A percentile compares a stretch with the other conserved stretches of the same genome.
Conservation (phyloP, 2,888 invertebrate genomes). For the Perizoma flavofasciatum region DNA sequence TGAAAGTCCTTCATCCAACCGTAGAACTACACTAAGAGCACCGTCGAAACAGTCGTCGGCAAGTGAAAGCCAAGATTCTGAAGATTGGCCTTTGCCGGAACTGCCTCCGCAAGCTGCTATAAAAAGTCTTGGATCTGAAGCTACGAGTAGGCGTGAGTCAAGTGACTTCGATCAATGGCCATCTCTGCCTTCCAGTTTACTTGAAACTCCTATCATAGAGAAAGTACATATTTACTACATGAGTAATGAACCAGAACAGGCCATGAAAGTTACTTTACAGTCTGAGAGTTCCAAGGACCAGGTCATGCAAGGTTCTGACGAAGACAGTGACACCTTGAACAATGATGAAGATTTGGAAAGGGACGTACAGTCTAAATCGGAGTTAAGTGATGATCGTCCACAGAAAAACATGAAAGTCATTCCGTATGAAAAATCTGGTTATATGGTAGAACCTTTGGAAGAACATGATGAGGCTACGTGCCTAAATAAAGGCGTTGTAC, state of each 20-base stretch:
- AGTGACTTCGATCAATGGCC: conserved; percentile 93
- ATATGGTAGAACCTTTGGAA: conserved; percentile 80
- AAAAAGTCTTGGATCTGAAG: conserved; percentile 52
- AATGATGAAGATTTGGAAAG: conserved; percentile 85
- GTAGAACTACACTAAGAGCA: conserved; percentile 49
- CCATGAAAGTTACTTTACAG: conserved; percentile 88
- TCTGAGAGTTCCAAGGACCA: conserved; percentile 87
- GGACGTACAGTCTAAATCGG: conserved; percentile 78
- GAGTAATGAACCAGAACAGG: conserved; percentile 90
- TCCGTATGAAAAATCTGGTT: conserved; percentile 77
- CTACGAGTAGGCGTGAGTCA: conserved; percentile 67
- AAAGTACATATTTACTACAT: conserved; percentile 92
- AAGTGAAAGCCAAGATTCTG: conserved; percentile 88
- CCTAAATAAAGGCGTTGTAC: conserved; percentile 69
- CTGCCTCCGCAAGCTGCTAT: conserved; percentile 84
- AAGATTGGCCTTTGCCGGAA: conserved; percentile 90
- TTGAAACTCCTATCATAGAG: conserved; percentile 89
- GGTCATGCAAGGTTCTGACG: conserved; percentile 84
- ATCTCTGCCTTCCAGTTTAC: conserved; percentile 89
- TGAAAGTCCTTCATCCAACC: conserved; percentile 53
- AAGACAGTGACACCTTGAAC: conserved; percentile 88
- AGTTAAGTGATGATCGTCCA: conserved; percentile 64
- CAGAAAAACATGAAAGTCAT: conserved; percentile 66
- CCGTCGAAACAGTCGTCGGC: conserved; percentile 74
- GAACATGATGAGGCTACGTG: conserved; percentile 68